Conservation (phyloP, 1,140 invertebrate genomes). For the Papilio polytes region DNA sequence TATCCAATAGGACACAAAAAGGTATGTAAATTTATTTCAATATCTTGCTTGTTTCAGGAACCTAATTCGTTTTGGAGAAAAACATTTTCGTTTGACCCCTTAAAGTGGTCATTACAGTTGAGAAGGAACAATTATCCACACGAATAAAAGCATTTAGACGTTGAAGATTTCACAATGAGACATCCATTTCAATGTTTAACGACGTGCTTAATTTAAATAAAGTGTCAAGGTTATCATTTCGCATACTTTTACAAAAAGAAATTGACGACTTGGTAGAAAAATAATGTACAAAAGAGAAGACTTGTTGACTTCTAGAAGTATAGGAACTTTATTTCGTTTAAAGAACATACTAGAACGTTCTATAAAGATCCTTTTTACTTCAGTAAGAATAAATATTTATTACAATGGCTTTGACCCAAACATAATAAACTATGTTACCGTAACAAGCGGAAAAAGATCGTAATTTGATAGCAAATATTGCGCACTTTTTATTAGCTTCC, state of each 20-base stretch:
- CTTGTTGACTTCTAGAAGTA: no score
- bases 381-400: neutral
- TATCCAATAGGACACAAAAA: neutral
- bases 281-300: no score
- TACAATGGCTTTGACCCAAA: neutral
- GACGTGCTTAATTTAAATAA: conserved; percentile 24
- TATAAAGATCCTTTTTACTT: neutral
- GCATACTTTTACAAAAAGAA: neutral
- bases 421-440: conserved; percentile 9
- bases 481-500: neutral
- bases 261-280: neutral
- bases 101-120: conserved; percentile 26
- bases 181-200: conserved; percentile 7
- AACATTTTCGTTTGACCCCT: neutral
- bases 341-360: no score
- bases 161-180: conserved; percentile 23
- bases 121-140: conserved; percentile 19
- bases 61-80: neutral
- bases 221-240: neutral
- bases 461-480: conserved; percentile 21
- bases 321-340: no score
- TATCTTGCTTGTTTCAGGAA: neutral
- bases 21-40: neutral
- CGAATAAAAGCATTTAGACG: conserved; percentile 11
- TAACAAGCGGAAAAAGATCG: conserved; percentile 12